Base-by-base conservation (phyloP, 2,888 invertebrate species). In the Cheiracanthium punctorium region DNA sequence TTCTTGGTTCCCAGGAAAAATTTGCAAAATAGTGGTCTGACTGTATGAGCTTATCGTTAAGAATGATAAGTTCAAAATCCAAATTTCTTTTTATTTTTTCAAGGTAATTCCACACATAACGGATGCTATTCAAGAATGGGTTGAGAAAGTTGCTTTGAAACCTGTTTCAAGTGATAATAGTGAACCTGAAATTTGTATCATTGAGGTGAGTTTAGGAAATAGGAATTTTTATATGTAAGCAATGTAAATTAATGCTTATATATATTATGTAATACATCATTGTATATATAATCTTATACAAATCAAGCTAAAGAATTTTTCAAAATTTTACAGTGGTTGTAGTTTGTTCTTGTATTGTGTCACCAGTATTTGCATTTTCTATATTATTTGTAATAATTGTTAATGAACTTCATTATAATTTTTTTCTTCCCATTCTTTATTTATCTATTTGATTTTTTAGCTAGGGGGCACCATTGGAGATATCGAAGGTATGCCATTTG, bases 401-500 rank as follows among this genome's bases (percentile, higher is more conserved):
- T 79, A n/a, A n/a, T n/a, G n/a, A n/a, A n/a, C n/a, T n/a, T n/a
- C n/a, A n/a, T n/a, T n/a, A n/a, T n/a, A n/a, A n/a, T n/a, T n/a
- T n/a, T n/a, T n/a, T n/a, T 32, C 5, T 33, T 70, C 33, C 17
- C 1, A 8, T 33, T 29, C n/a, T 1, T 69, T 8, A 30, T 33
- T 1, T 70, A 70, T 70, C 14, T 12, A 52, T 37, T 74, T 79
- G 72, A n/a, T 29, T 97, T 94, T 97, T 74, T 96, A 99, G 93
- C 93, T 99, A 64, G 99, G 99, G 67, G 99, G 99, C 10, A 99
- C 99, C 0, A 97, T 99, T 89, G 99, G 99, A 79, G 99, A 99
- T 91, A 99, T 99, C 89, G 99, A 99, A 92, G 97, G 98, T 88
- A 99, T 99, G 98, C 97, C 98, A 0, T 99, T 99, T 92, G 97